These are phyloP conservation scores for Tinea trinotella DNA, from an alignment of 2,888 invertebrate species.

Conservation along the genomic window DNA sequence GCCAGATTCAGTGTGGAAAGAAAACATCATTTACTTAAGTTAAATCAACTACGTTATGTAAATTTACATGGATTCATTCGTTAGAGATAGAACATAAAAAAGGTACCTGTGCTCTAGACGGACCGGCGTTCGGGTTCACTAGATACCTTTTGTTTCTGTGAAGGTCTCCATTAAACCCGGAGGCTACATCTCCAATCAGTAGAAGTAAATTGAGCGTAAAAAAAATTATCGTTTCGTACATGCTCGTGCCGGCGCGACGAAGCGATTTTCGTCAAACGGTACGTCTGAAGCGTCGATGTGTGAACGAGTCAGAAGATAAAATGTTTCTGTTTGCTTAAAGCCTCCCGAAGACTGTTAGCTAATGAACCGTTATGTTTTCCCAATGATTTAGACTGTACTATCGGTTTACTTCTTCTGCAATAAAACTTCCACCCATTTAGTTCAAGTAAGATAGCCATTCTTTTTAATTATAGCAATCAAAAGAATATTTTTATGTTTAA, in stretches of 20 bases:
- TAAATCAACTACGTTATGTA: conserved; percentile 50
- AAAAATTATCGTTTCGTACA: conserved; percentile 46
- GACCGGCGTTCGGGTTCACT: conserved; percentile 70
- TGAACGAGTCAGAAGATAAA: conserved; percentile 42
- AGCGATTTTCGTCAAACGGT: conserved; percentile 24
- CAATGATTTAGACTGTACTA: conserved; percentile 50
- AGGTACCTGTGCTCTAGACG: conserved; percentile 73
- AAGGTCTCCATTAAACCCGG: conserved; percentile 25
- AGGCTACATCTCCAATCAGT: conserved; percentile 7
- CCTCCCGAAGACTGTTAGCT: conserved; percentile 40
- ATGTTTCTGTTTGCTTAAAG: conserved; percentile 54
- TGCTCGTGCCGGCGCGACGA: conserved; percentile 31
- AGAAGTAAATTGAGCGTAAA: conserved; percentile 38
- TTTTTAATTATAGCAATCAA: no score
- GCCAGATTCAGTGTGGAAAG: conserved; percentile 50
- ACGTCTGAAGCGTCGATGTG: conserved; percentile 27
- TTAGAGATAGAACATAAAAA: not conserved
- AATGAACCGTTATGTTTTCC: conserved; percentile 71
- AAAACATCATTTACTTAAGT: conserved; percentile 62
- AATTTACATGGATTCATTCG: conserved; percentile 36
- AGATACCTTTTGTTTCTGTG: conserved; percentile 66
- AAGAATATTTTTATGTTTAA: no score
- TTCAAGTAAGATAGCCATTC: not conserved
- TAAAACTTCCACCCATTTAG: not conserved
- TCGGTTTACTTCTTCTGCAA: conserved; percentile 28